These are phyloP conservation scores for Hippocampus kuda DNA, from an alignment of 2,797 vertebrate genomes.

Conservation along the genomic window DNA sequence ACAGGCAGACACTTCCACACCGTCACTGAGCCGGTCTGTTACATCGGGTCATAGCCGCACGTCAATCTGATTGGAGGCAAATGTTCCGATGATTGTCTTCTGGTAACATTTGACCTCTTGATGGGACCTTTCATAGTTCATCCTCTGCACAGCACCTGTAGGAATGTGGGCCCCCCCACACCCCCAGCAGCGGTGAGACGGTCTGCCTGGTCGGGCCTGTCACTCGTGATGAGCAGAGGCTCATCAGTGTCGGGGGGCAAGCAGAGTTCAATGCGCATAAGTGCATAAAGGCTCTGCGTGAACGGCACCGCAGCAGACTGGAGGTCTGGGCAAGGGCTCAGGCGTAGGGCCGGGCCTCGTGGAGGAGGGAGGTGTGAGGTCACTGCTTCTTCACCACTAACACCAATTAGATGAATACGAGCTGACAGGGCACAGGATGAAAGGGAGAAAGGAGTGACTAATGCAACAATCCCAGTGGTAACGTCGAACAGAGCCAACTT, in stretches of 20 bases:
- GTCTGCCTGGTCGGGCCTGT: constrained; percentile 39
- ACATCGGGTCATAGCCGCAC: background rate
- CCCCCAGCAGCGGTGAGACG: constrained; percentile 22
- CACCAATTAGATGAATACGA: constrained; percentile 72
- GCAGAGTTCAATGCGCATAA: constrained; percentile 60
- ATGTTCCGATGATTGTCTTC: background rate
- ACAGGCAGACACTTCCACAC: no score
- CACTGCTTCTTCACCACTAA: constrained; percentile 63
- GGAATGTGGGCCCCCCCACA: constrained; percentile 4
- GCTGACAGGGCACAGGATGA: constrained; percentile 63
- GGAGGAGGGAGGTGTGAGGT: constrained; percentile 47
- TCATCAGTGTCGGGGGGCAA: constrained; percentile 49
- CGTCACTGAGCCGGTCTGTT: no score
- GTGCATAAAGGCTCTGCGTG: constrained; percentile 46
- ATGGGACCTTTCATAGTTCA: background rate
- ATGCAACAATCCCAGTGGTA: constrained; percentile 47
- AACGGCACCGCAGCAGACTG: constrained; percentile 39
- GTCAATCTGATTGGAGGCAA: background rate
- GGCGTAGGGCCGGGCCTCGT: constrained; percentile 19
- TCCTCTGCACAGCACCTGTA: background rate
- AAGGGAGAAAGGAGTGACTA: constrained; percentile 56
- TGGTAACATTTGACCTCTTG: background rate
- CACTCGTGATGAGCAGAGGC: constrained; percentile 23
- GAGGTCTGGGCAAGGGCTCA: constrained; percentile 37
- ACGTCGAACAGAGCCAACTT: constrained; percentile 41